Base-by-base conservation (phyloP, 2,797 vertebrate genomes). In the Mionectes olivaceus region DNA sequence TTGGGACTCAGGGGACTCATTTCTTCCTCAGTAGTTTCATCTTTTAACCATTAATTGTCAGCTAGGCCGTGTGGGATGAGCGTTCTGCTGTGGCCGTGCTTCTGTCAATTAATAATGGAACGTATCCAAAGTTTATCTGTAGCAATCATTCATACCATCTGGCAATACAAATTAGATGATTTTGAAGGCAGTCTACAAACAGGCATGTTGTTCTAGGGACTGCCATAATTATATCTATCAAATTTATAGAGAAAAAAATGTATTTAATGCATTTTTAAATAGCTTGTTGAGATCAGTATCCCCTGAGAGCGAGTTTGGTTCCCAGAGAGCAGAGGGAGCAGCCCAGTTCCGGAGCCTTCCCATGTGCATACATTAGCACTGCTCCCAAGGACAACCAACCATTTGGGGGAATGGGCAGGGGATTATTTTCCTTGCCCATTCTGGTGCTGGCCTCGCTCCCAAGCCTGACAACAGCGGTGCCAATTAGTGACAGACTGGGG, bases 101-200 rank as follows among this genome's bases (percentile, higher is more conserved):
- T 96, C 96, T 95, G 96, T 96, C 96, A 97, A 95, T 96, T 97
- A 94, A 96, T 97, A 97, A 93, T 97, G 96, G 95, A 96, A 96
- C 35, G 19, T 88, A 93, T 96, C 96, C 96, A 95, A 94, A 96
- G 96, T 96, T 96, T 97, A 97, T 97, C 95, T 97, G 95, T 96
- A 96, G 95, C 95, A 94, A 96, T 97, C 96, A 97, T 97, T 97
- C 95, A 95, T 96, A 94, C 96, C 96, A 97, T 97, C 96, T 97
- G 96, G 95, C 95, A 97, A 94, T 94, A 96, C 91, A 94, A 97
- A 97, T 96, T 95, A 95, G 93, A 94, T 95, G 96, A 94, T 96
- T 97, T 96, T 96, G 94, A 97, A 97, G 94, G 95, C 91, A 90
- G 87, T 91, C 95, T 95, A 93, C 93, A 82, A 96, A 91, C 91